These are phyloP conservation scores for Paratrypauchen microcephalus DNA, from an alignment of 2,797 vertebrate genomes.

Conservation along the genomic window DNA sequence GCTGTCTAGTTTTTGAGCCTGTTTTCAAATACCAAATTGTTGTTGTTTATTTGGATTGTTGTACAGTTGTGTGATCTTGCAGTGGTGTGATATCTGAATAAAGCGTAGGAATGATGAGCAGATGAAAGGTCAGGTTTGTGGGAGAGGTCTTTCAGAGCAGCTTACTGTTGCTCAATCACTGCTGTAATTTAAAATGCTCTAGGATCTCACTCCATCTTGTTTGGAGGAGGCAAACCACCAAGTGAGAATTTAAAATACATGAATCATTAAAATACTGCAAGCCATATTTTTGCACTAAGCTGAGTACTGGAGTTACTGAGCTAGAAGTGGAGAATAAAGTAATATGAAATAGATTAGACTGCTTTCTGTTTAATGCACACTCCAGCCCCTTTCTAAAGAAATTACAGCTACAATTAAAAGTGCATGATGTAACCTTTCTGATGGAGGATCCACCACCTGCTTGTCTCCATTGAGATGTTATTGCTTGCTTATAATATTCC, in stretches of 20 bases:
- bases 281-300: constrained; percentile 29
- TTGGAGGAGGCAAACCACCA: constrained; percentile 20
- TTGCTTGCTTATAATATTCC: too few species aligned
- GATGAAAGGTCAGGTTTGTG: constrained; percentile 66
- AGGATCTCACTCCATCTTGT: constrained; percentile 30
- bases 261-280: constrained; percentile 28
- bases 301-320: constrained; percentile 63
- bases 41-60: constrained; percentile 25
- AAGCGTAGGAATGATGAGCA: constrained; percentile 62
- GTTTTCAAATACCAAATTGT: constrained; percentile 43
- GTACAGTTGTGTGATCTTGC: constrained; percentile 17
- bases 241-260: constrained; percentile 29
- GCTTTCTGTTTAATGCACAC: too few species aligned
- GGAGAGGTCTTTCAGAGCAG: constrained; percentile 59
- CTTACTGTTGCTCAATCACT: constrained; percentile 29
- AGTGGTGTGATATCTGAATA: constrained; percentile 48
- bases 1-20: constrained; percentile 31
- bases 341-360: background rate
- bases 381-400: too few species aligned
- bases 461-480: too few species aligned
- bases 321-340: constrained; percentile 52
- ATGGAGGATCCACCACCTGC: too few species aligned
- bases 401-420: too few species aligned
- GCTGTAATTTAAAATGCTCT: constrained; percentile 40
- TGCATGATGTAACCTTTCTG: too few species aligned